Base-by-base conservation (phyloP, 2,113 vertebrate species). In the Nicator chloris region DNA sequence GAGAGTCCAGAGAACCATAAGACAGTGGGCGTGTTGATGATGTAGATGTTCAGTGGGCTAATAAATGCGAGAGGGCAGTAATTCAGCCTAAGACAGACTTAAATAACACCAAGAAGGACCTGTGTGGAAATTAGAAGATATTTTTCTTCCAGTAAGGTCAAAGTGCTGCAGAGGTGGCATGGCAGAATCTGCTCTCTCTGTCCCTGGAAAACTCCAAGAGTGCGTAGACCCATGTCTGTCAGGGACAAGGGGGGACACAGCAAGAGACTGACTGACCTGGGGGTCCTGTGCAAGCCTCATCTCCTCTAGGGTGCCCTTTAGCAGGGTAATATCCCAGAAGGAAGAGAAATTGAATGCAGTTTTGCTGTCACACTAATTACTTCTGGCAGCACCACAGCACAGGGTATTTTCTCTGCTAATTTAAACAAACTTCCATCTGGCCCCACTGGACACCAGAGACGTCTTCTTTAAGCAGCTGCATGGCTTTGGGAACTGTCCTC, bases 371-470 rank as follows among this genome's bases (percentile, higher is more conserved):
- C 49, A 24, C 44, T 78, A 76, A 88, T 95, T 87, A 69, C 47
- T 89, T 93, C 83, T 88, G 91, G 91, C 91, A 92, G 64, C 83
- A 70, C 76, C 47, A 50, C 64, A 61, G 56, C 54, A 88, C 4
- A 26, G 86, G 22, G 35, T 59, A 56, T 90, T 82, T 86, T 92
- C 80, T 71, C 61, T 92, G 51, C 69, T 86, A 60, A 88, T 88
- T 83, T 47, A 83, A 94, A 90, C 1, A 2, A 86, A 47, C 49
- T 86, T 57, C 82, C 79, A 88, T 76, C 76, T 90, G 88, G 69
- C 51, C 50, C 54, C 14, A 1, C 37, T 85, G 80, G 66, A 56
- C 9, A 4, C 59, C 45, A 65, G 49, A 20, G 63, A 35, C 35
- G 73, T 6, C 54, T 71, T 75, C 93, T 68, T 85, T 45, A 78